Conservation (phyloP, 2,113 vertebrate species). For the Nettapus auritus region DNA sequence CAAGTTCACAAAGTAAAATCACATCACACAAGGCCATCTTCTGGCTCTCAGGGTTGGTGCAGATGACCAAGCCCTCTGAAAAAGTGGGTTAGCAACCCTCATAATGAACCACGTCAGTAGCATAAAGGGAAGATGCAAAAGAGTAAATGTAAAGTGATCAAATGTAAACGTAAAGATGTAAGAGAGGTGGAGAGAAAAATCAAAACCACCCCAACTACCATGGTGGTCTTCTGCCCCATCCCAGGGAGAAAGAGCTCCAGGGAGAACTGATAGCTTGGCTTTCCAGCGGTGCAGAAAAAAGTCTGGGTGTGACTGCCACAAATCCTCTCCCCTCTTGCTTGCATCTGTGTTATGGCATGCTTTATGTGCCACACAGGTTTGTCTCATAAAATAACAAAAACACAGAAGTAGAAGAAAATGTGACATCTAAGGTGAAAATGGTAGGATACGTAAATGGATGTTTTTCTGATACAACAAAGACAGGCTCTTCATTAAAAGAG, state of each 20-base stretch:
- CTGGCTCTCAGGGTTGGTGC: not conserved
- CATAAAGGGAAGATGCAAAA: not conserved
- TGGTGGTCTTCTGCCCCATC: not conserved
- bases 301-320: not conserved
- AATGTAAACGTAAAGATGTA: too few species aligned
- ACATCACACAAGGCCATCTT: not conserved
- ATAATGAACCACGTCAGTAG: not conserved
- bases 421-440: not conserved
- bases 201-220: not conserved
- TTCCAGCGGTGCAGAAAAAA: not conserved
- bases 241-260: not conserved
- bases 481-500: not conserved
- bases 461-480: not conserved
- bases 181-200: not conserved
- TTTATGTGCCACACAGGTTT: not conserved
- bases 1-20: not conserved
- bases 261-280: not conserved
- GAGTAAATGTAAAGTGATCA: too few species aligned
- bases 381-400: not conserved
- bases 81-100: not conserved
- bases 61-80: not conserved
- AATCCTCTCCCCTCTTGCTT: not conserved
- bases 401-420: not conserved
- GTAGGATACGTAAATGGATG: not conserved
- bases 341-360: not conserved